Evolutionary conservation across 2,888 invertebrate genomes (phyloP).

Genomic region (Melolontha melolontha): DNA sequence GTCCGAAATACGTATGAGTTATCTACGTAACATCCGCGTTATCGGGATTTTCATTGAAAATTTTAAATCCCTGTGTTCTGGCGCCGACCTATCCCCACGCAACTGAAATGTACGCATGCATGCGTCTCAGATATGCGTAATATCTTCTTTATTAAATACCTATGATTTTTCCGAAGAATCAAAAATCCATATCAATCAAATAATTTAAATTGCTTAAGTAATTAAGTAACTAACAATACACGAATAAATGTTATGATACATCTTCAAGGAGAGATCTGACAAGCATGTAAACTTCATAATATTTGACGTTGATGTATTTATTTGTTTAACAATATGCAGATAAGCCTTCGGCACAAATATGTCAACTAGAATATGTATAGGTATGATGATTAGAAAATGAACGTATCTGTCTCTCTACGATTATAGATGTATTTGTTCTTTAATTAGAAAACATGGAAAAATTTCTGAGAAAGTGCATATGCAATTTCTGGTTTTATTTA

Average conservation of each 20-base stretch:
- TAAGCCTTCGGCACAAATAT: no score
- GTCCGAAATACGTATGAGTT: slow-evolving; percentile 33
- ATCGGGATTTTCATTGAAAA: slow-evolving; percentile 42
- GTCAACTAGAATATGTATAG: no score
- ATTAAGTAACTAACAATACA: slow-evolving; percentile 18
- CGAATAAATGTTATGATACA: background rate
- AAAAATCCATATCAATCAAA: slow-evolving; percentile 30
- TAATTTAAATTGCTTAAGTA: slow-evolving; percentile 21
- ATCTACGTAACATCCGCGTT: slow-evolving; percentile 41
- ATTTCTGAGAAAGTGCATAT: no score
- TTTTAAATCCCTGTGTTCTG: slow-evolving; percentile 54
- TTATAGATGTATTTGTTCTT: no score
- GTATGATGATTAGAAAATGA: no score
- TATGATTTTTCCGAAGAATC: slow-evolving; percentile 4
- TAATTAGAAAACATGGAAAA: no score
- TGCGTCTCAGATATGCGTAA: slow-evolving; percentile 50
- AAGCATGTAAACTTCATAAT: background rate
- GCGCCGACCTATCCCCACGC: slow-evolving; percentile 59
- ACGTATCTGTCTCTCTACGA: no score
- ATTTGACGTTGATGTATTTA: slow-evolving; percentile 10
- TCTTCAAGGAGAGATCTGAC: background rate
- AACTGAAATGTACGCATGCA: slow-evolving; percentile 55
- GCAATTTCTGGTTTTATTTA: no score
- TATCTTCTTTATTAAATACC: slow-evolving; percentile 24
- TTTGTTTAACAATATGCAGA: slow-evolving; percentile 3